Evolutionary conservation across 1,140 invertebrate genomes (phyloP).

Genomic region (Drosophila repleta): DNA sequence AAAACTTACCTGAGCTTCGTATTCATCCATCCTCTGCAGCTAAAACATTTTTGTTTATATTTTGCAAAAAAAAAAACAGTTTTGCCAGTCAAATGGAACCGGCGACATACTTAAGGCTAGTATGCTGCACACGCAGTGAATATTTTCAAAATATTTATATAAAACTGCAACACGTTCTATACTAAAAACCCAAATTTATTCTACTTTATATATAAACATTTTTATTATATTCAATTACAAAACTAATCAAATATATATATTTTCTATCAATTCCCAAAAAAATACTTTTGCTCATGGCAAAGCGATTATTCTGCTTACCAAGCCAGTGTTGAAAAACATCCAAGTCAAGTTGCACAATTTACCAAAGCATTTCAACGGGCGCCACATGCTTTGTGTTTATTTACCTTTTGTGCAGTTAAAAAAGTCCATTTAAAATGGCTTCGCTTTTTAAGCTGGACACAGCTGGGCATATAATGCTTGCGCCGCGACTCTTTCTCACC

Average conservation of each 20-base stretch:
- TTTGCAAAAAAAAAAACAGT: neutral
- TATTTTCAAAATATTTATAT: too few relatives aligned
- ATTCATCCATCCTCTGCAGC: constrained; percentile 55
- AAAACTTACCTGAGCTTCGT: constrained; percentile 64
- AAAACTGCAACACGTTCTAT: too few relatives aligned
- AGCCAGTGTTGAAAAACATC: constrained; percentile 19
- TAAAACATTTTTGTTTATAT: constrained; percentile 32
- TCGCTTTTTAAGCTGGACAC: constrained; percentile 19
- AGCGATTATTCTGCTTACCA: neutral
- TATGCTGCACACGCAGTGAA: neutral
- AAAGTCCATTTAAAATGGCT: constrained; percentile 39
- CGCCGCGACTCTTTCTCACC: constrained; percentile 30
- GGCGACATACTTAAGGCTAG: constrained; percentile 11
- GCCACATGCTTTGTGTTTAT: constrained; percentile 36
- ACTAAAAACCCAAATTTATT: too few relatives aligned
- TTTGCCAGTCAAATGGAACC: constrained; percentile 14
- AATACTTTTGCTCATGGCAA: neutral
- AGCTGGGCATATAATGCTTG: constrained; percentile 26
- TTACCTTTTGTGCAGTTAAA: constrained; percentile 14
- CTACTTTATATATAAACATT: neutral
- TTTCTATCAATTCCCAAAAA: neutral
- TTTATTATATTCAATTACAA: neutral
- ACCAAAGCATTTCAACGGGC: constrained; percentile 19
- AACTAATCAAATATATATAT: neutral
- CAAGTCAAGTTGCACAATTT: constrained; percentile 20